phyloP scores from a whole-genome alignment of 1,140 invertebrate genomes.

The Drosophila repletoides region DNA sequence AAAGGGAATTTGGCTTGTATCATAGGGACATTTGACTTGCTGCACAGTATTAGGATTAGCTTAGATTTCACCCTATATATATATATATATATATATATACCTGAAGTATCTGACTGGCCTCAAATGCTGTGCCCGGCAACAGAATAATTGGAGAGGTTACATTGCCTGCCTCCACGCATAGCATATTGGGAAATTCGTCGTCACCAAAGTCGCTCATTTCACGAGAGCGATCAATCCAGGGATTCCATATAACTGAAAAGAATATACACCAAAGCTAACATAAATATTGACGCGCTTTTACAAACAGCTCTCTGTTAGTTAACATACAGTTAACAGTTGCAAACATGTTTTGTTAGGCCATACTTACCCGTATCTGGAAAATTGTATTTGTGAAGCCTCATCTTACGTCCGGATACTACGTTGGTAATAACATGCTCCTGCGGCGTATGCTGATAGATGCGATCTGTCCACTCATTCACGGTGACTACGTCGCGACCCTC shows the following conservation, averaged over 20 bases:
- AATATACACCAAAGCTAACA: background rate
- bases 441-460: slow-evolving; percentile 96
- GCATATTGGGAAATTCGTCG: slow-evolving; percentile 97
- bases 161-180: slow-evolving; percentile 96
- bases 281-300: too few species aligned
- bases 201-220: slow-evolving; percentile 97
- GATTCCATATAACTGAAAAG: slow-evolving; percentile 94
- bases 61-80: background rate
- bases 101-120: slow-evolving; percentile 81
- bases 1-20: background rate
- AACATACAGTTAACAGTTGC: too few species aligned
- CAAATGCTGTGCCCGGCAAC: slow-evolving; percentile 88
- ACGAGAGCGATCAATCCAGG: slow-evolving; percentile 95
- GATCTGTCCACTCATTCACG: slow-evolving; percentile 95
- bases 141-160: slow-evolving; percentile 93
- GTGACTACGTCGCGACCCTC: slow-evolving; percentile 94
- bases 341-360: too few species aligned
- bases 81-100: slow-evolving; percentile 35
- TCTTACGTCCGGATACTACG: slow-evolving; percentile 94
- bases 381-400: slow-evolving; percentile 96
- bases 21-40: slow-evolving; percentile 51
- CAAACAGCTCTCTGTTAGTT: too few species aligned
- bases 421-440: slow-evolving; percentile 96
- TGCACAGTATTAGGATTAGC: slow-evolving; percentile 29
- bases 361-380: slow-evolving; percentile 92